Evolutionary conservation across 2,888 invertebrate genomes (phyloP), one percentile per base, ranked within the genome.

Genomic region (Subacronicta megacephala): DNA sequence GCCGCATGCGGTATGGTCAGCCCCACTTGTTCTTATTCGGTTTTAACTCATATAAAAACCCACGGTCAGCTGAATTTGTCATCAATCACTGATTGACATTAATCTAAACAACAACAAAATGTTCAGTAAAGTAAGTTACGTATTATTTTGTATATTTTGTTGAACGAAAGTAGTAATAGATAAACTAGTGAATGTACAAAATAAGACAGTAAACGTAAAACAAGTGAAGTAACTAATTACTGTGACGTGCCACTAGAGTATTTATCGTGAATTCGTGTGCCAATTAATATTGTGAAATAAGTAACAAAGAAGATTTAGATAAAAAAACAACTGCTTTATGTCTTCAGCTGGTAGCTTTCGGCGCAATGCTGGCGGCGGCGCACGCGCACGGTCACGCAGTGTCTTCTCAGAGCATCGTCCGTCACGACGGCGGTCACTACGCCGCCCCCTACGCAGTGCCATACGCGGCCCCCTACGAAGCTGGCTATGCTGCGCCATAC

Each of bases 41-140:
- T 82, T 75, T 81, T 81, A 77, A 83, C 55, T 82, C 75, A 84
- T 90, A 92, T 93, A 93, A 92, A 93, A 92, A 90, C 84, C 80
- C 75, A 74, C 78, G 80, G 82, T 70, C 82, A 76, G 69, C 60
- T 67, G 72, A 62, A 75, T 77, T 82, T 80, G 80, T 84, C 82
- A 90, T 88, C 90, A 92, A 91, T 90, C 87, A 88, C 66, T 76
- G 75, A 81, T 69, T 68, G 79, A 76, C 80, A 68, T 74, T 76
- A 72, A 82, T 81, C 78, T 72, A 73, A 84, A 83, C 78, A 77
- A 80, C 69, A 81, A 62, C 85, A 88, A 86, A 83, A 93, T 93
- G 92, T 89, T 91, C 80, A 85, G 84, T 82, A 90, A 90, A 90
- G 92, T 93, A 80, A 90, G 91, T 84, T 52, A 47, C 17, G n/a